Conservation (phyloP, 2,797 vertebrate species). For the Halcyon badia region DNA sequence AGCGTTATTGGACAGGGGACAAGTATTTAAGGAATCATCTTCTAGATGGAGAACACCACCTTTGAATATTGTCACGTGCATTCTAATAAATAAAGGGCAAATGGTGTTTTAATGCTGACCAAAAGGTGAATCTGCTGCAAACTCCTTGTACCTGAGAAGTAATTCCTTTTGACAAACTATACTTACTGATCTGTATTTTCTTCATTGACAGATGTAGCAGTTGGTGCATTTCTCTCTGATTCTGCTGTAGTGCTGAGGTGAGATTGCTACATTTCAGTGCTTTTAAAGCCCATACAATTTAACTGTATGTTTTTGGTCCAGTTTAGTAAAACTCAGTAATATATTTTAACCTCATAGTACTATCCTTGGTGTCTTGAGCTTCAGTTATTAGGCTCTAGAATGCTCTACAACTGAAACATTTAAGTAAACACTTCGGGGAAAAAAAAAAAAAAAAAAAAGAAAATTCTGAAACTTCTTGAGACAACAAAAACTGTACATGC, state of each 20-base stretch:
- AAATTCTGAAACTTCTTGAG: neutral
- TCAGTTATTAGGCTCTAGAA: neutral
- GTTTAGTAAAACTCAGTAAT: neutral
- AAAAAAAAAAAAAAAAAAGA: neutral
- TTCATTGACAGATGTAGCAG: constrained; percentile 87
- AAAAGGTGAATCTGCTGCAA: constrained; percentile 29
- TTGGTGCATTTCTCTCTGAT: constrained; percentile 93
- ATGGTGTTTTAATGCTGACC: constrained; percentile 27
- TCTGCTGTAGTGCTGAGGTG: constrained; percentile 93
- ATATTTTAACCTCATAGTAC: neutral
- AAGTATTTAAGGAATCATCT: neutral
- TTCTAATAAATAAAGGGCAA: constrained; percentile 53
- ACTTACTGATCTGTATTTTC: neutral
- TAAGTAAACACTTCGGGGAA: neutral
- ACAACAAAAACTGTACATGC: neutral
- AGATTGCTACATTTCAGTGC: constrained; percentile 47
- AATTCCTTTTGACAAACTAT: constrained; percentile 56
- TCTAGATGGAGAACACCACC: neutral
- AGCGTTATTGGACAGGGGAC: neutral
- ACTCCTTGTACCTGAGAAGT: constrained; percentile 27
- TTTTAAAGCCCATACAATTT: constrained; percentile 9
- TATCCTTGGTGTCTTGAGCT: constrained; percentile 17
- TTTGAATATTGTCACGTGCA: neutral
- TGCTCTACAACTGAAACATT: neutral
- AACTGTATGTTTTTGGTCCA: constrained; percentile 24